Evolutionary conservation across 2,113 vertebrate species (phyloP).

Genomic region (Actenoides hombroni): DNA sequence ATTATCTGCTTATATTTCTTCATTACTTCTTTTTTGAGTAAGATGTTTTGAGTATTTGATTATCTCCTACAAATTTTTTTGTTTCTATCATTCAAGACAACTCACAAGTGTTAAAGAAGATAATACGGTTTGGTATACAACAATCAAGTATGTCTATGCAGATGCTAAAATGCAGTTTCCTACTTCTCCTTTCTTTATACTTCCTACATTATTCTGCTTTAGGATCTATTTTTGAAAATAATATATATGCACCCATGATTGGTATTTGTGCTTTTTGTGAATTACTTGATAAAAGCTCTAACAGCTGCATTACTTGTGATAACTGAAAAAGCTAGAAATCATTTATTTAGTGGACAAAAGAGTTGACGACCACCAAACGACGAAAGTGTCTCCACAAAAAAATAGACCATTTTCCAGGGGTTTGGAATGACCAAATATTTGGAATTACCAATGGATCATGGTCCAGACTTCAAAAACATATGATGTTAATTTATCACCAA

Average conservation of each 20-base stretch:
- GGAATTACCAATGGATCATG: background rate
- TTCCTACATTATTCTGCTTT: background rate
- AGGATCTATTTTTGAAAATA: background rate
- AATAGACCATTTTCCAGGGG: background rate
- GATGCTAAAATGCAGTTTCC: background rate
- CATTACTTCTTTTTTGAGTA: background rate
- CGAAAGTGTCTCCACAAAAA: background rate
- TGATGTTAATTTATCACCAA: background rate
- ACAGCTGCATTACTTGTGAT: background rate
- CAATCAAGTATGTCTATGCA: background rate
- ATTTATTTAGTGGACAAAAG: background rate
- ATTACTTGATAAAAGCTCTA: background rate
- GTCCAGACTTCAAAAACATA: background rate
- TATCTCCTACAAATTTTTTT: background rate
- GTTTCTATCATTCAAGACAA: background rate
- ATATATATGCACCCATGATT: background rate
- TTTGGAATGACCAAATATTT: too few relatives aligned
- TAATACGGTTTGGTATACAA: background rate
- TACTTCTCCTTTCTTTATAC: background rate
- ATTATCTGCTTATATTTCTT: background rate
- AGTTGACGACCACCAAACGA: accelerated
- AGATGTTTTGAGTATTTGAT: background rate
- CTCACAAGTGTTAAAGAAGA: background rate
- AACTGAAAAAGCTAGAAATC: background rate
- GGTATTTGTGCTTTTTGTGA: background rate